A percentile compares a stretch with the other conserved stretches of the same genome.
Evolutionary conservation across 2,797 vertebrate species (phyloP).

Genomic region (Phylloscopus collybita): DNA sequence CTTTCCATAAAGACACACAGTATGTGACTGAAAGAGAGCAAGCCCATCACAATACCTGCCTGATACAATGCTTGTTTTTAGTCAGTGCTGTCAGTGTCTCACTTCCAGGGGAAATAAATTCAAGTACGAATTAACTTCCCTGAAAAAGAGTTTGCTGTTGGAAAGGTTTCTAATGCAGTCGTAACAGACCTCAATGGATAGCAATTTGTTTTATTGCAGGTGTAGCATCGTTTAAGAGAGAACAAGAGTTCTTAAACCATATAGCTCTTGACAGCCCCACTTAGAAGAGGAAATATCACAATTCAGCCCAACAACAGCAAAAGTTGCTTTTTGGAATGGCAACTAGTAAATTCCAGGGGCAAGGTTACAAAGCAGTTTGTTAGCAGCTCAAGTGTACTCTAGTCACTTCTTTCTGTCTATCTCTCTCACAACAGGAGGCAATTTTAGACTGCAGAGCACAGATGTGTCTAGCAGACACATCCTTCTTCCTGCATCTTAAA

Average conservation of each 20-base stretch:
- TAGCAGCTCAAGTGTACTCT: constrained; percentile 36
- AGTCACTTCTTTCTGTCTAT: constrained; percentile 13
- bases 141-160: not conserved
- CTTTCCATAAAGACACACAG: not conserved
- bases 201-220: not conserved
- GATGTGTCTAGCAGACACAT: constrained; percentile 45
- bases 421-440: constrained; percentile 47
- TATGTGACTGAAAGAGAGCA: not conserved
- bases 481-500: constrained; percentile 55
- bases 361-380: constrained; percentile 24
- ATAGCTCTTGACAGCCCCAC: not conserved
- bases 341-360: constrained; percentile 23
- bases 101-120: not conserved
- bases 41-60: not conserved
- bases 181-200: not conserved
- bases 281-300: not conserved
- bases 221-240: not conserved
- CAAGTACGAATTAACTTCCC: not conserved
- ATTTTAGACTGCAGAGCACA: constrained; percentile 47
- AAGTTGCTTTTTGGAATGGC: constrained; percentile 17
- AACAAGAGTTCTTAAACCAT: not conserved
- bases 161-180: not conserved
- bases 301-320: not conserved
- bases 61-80: not conserved
- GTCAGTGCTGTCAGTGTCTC: not conserved